Evolutionary conservation across 2,888 invertebrate genomes (phyloP), one percentile per base, ranked within the genome.

Genomic region (Synanthedon tipuliformis): DNA sequence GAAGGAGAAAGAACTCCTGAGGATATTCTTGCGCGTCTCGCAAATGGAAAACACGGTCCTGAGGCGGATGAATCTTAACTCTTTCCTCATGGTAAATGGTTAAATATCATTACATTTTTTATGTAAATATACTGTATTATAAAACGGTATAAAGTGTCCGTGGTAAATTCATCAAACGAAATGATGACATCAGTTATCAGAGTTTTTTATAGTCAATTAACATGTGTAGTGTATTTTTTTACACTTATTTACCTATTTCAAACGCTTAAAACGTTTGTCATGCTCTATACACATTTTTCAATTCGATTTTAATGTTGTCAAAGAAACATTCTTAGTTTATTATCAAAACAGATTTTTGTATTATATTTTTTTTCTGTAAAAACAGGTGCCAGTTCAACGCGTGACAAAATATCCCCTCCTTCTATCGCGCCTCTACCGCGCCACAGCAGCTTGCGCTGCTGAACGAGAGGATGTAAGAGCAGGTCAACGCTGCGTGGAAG

Each of bases 381-480:
- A 34, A 34, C 67, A 94, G 94, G 94, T 96, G 66, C 98, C 98
- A 60, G 97, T 98, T 59, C 98, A 98, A 89, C 90, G 98, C 78
- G 97, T 98, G 66, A 98, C 98, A 66, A 97, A 97, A 88, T 98
- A 98, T 88, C 98, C 98, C 50, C 89, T 98, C 65, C 89, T 98
- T 61, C 88, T 98, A 69, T 95, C 95, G 50, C 92, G 98, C 55
- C 89, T 98, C 61, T 92, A 94, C 72, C 97, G 97, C 85, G 95
- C 96, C 49, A 97, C 97, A 12, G 95, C 97, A 2, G 81, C 89
- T 41, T 94, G 95, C 66, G 92, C 95, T 62, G 94, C 95, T 55
- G 93, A 93, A 56, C 91, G 95, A 57, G 95, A 95, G 61, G 91
- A 94, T 66, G 90, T 98, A 49, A 92, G 93, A 65, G 92, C 94